Percentiles rank a stretch among this genome's conserved stretches.
Evolutionary conservation across 2,888 invertebrate genomes (phyloP).

Genomic region (Balanococcus diminutus): DNA sequence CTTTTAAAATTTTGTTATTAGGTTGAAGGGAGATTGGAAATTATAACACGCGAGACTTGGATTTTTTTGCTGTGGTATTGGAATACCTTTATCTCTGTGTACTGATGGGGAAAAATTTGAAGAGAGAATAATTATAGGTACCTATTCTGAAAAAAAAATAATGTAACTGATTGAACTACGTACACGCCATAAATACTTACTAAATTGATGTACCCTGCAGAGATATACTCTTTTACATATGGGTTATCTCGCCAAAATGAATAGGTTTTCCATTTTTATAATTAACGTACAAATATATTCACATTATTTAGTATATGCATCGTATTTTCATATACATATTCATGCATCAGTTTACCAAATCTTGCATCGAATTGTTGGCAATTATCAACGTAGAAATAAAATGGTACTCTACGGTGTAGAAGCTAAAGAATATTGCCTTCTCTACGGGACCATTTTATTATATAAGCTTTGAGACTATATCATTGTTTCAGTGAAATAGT

Average conservation of each 20-base stretch:
- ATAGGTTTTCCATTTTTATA: neutral
- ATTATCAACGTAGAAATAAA: neutral
- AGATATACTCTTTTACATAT: neutral
- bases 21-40: too few relatives aligned
- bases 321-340: neutral
- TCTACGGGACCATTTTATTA: slow-evolving; percentile 18
- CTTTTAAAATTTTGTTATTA: too few relatives aligned
- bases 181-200: too few relatives aligned
- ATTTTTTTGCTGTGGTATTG: too few relatives aligned
- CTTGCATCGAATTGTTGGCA: neutral
- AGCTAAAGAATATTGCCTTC: neutral
- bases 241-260: neutral
- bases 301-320: neutral
- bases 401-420: neutral
- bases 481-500: neutral
- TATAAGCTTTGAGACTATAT: neutral
- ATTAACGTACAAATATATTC: neutral
- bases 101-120: too few relatives aligned
- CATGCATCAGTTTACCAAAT: neutral
- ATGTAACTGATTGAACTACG: too few relatives aligned
- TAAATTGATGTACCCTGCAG: too few relatives aligned
- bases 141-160: too few relatives aligned
- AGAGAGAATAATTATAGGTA: too few relatives aligned
- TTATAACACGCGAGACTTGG: too few relatives aligned
- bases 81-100: too few relatives aligned